Base-by-base conservation (phyloP, 2,888 invertebrate genomes). In the Malthinus flaveolus region DNA sequence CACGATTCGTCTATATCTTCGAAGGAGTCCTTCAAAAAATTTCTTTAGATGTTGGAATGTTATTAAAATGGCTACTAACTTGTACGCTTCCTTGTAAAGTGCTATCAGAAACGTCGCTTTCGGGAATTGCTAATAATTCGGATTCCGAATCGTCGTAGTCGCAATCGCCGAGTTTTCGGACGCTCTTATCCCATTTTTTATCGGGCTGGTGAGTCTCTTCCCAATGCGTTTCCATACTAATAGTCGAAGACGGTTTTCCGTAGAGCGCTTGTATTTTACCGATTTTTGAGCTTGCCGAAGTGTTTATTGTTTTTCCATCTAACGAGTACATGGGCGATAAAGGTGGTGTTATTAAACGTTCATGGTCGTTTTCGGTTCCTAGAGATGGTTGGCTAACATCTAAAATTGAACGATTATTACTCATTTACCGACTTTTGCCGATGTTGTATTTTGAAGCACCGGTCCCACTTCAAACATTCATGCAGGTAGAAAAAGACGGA, bases 71-170 rank as follows among this genome's bases (percentile, higher is more conserved):
- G 12, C 23, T 32, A 49, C 58, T 44, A 54, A 66, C 65, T 62
- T 78, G 78, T 42, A 73, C 76, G 69, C 90, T 91, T 56, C 89
- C 91, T 70, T 91, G 91, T 11, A 91, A 83, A 1, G 91, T 92
- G 71, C 91, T 91, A 73, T 92, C 92, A 10, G 91, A 93, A 73
- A 90, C 87, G 78, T 93, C 91, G 75, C 92, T 93, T 81, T 95
- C 94, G 9, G 93, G 93, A 73, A 94, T 94, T 55, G 91, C 93
- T 58, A 92, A 92, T 68, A 95, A 79, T 77, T 94, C 94, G 51
- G 92, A 92, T 78, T 95, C 94, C 1, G 90, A 89, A 65, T 93
- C 93, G 76, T 94, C 93, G 62, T 88, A 89, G 75, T 92, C 92
- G 62, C 88, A 62, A 49, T 65, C 66, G 34, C 63, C 55, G 32